A percentile compares a stretch with the other conserved stretches of the same genome.
These are phyloP conservation scores for Lucinisca nassula DNA, from an alignment of 2,888 invertebrate species.

Conservation along the genomic window DNA sequence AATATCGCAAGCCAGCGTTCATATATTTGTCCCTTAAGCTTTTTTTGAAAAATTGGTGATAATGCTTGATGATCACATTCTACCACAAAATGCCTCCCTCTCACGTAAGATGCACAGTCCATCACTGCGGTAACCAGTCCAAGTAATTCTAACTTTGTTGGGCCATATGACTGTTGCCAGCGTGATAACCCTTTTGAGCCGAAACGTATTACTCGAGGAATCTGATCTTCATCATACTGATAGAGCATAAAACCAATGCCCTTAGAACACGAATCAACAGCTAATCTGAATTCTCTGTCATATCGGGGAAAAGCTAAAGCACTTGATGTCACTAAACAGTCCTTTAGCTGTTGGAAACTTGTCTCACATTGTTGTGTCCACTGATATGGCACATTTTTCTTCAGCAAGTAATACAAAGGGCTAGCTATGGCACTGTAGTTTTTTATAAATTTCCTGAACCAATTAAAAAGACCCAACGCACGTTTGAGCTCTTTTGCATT, in stretches of 20 bases:
- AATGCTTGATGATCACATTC: slow-evolving; percentile 46
- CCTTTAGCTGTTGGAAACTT: slow-evolving; percentile 55
- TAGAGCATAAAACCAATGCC: slow-evolving; percentile 69
- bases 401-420: slow-evolving; percentile 47
- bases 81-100: background rate
- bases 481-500: slow-evolving; percentile 53
- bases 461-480: slow-evolving; percentile 65
- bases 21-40: slow-evolving; percentile 24
- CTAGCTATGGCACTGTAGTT: slow-evolving; percentile 37
- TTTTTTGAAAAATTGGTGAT: slow-evolving; percentile 39
- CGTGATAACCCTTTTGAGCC: slow-evolving; percentile 48
- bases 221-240: slow-evolving; percentile 37
- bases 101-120: slow-evolving; percentile 5
- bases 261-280: slow-evolving; percentile 58
- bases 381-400: slow-evolving; percentile 35
- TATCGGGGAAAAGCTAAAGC: slow-evolving; percentile 66
- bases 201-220: slow-evolving; percentile 28
- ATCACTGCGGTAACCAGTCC: slow-evolving; percentile 44
- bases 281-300: slow-evolving; percentile 51
- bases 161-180: slow-evolving; percentile 51
- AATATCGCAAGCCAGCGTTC: slow-evolving; percentile 19
- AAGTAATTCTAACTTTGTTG: slow-evolving; percentile 61
- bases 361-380: slow-evolving; percentile 42
- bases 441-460: slow-evolving; percentile 55
- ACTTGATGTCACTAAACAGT: slow-evolving; percentile 38